Evolutionary conservation across 2,113 vertebrate species (phyloP).

Genomic region (Seriola aureovittata): DNA sequence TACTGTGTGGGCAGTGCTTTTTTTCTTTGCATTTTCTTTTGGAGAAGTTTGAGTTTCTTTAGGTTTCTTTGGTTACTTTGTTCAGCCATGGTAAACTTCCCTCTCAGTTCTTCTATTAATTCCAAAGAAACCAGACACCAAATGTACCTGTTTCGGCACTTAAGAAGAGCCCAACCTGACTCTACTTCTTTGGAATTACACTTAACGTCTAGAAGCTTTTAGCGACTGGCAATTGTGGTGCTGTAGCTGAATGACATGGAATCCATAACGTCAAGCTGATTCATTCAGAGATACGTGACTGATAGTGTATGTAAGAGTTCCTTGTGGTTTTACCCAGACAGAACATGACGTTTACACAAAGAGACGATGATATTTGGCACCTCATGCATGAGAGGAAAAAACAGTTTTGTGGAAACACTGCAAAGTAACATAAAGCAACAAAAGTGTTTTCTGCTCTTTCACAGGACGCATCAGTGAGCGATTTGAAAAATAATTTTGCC

Average conservation of each 20-base stretch:
- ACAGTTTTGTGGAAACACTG: not conserved
- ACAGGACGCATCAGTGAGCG: not conserved
- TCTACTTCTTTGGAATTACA: not conserved
- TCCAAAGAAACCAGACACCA: slow-evolving; percentile 15
- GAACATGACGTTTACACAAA: not conserved
- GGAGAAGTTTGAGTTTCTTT: slow-evolving; percentile 10
- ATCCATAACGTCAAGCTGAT: not conserved
- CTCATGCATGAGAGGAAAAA: not conserved
- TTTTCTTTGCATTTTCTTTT: not conserved
- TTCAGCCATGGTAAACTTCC: not conserved
- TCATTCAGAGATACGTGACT: not conserved
- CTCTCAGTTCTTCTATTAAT: not conserved
- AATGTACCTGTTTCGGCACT: not conserved
- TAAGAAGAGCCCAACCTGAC: not conserved
- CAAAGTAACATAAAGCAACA: slow-evolving; percentile 1
- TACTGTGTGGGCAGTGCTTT: slow-evolving; percentile 7
- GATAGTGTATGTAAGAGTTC: slow-evolving; percentile 4
- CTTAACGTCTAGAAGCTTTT: slow-evolving; percentile 4
- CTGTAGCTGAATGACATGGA: not conserved
- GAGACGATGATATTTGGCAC: not conserved
- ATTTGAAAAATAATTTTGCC: slow-evolving; percentile 3
- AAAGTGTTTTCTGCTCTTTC: not conserved
- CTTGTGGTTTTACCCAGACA: not conserved
- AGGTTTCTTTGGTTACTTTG: not conserved
- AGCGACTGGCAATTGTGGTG: not conserved